Conservation (phyloP, 2,113 vertebrate species). For the Sylvietta virens region DNA sequence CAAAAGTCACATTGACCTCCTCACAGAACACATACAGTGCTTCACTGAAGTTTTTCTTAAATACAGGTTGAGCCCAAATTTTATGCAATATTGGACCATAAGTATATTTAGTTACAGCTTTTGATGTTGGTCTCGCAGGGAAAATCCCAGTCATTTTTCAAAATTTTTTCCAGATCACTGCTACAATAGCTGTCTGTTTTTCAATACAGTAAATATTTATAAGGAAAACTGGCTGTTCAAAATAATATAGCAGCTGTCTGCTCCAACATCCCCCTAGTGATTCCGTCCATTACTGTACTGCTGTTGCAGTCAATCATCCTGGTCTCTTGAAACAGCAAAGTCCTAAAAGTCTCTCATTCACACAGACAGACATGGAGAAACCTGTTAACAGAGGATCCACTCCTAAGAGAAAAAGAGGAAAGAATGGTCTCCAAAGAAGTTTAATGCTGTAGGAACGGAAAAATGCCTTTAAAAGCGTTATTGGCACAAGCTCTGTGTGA, state of each 20-base stretch:
- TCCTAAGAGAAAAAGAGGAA: background rate
- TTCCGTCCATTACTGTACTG: slow-evolving; percentile 36
- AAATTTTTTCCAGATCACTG: slow-evolving; percentile 23
- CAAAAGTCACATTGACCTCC: background rate
- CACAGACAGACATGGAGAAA: background rate
- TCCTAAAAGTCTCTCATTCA: slow-evolving; percentile 46
- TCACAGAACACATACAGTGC: background rate
- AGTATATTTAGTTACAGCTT: slow-evolving; percentile 44
- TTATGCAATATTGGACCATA: slow-evolving; percentile 27
- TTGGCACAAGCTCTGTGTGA: background rate
- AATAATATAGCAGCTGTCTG: slow-evolving; percentile 29
- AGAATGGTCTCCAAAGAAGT: background rate
- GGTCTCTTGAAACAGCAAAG: slow-evolving; percentile 32
- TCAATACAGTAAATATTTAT: slow-evolving; percentile 62
- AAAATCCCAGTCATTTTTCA: slow-evolving; percentile 45
- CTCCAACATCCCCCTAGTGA: slow-evolving; percentile 23
- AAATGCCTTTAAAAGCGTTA: background rate
- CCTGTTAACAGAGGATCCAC: background rate
- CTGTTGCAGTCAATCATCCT: slow-evolving; percentile 62
- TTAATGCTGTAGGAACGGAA: background rate
- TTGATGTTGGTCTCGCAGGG: slow-evolving; percentile 14
- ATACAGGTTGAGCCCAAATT: background rate
- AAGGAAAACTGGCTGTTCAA: slow-evolving; percentile 37
- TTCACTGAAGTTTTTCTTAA: background rate
- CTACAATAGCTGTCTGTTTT: slow-evolving; percentile 41